phyloP scores from a whole-genome alignment of 2,797 vertebrate species.

The Cuniculus paca region DNA sequence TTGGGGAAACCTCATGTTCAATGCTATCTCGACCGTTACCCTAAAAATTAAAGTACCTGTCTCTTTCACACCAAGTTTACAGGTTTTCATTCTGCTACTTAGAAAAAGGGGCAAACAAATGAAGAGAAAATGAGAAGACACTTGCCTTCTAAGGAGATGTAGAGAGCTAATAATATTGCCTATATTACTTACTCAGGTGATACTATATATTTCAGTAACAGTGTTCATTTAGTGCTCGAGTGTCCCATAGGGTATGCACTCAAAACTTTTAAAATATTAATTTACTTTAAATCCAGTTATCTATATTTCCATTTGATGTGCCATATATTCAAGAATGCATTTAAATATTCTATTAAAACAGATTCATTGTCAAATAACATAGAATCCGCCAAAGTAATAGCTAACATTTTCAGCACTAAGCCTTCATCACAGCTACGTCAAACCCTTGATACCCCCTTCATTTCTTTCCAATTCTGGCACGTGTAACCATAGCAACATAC shows the following conservation, averaged over 20 bases:
- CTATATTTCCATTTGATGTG: slow-evolving; percentile 80
- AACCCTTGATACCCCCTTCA: slow-evolving; percentile 86
- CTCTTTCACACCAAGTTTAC: slow-evolving; percentile 33
- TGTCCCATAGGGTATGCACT: slow-evolving; percentile 72
- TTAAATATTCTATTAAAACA: slow-evolving; percentile 88
- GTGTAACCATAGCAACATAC: slow-evolving; percentile 89
- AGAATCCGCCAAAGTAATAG: slow-evolving; percentile 86
- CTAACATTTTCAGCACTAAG: slow-evolving; percentile 86
- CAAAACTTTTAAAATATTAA: slow-evolving; percentile 77
- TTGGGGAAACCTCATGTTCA: not conserved
- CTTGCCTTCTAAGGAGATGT: not conserved
- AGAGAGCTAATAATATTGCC: slow-evolving; percentile 49
- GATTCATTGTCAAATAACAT: slow-evolving; percentile 85
- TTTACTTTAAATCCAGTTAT: slow-evolving; percentile 82
- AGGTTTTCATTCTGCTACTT: slow-evolving; percentile 2
- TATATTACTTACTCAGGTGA: slow-evolving; percentile 44
- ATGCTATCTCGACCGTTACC: not conserved
- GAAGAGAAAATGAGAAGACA: not conserved
- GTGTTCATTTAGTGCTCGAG: slow-evolving; percentile 44
- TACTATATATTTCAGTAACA: slow-evolving; percentile 55
- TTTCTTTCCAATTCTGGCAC: slow-evolving; percentile 89
- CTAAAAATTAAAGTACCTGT: slow-evolving; percentile 7
- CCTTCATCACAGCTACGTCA: slow-evolving; percentile 86
- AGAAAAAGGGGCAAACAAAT: slow-evolving; percentile 46
- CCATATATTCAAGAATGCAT: slow-evolving; percentile 83